Conservation (phyloP, 2,113 vertebrate species). For the Anoplopoma fimbria region DNA sequence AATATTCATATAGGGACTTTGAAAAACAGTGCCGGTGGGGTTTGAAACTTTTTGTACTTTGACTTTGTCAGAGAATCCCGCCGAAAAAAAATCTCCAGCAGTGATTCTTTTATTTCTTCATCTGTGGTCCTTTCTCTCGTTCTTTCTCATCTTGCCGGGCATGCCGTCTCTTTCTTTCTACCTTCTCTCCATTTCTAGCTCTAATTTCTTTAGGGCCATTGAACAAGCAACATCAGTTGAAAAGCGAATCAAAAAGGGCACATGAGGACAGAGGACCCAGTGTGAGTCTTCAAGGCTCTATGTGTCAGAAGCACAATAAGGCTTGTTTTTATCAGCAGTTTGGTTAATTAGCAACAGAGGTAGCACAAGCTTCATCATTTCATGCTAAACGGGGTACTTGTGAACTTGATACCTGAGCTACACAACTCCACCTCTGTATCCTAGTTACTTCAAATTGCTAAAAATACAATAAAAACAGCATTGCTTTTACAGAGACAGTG, state of each 20-base stretch:
- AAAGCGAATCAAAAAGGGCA: not conserved
- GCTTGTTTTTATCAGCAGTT: constrained; percentile 19
- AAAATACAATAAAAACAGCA: not conserved
- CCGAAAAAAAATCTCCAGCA: not conserved
- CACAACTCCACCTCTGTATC: not conserved
- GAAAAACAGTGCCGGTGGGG: not conserved
- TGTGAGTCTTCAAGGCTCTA: constrained; percentile 16
- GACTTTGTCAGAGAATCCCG: not conserved
- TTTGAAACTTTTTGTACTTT: not conserved
- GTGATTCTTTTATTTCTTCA: not conserved
- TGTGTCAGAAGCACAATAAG: constrained; percentile 14
- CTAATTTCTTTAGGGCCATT: constrained; percentile 12
- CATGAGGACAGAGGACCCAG: not conserved
- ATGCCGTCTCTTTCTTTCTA: not conserved
- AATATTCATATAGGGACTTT: not conserved
- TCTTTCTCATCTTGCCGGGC: not conserved
- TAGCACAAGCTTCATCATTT: not conserved
- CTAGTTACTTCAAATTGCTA: not conserved
- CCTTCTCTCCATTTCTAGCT: not conserved
- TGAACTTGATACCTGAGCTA: not conserved
- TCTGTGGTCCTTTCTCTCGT: not conserved
- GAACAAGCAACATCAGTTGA: constrained; percentile 19
- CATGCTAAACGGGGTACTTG: not conserved
- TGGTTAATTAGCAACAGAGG: constrained; percentile 3
- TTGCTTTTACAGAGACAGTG: not conserved